phyloP scores from a whole-genome alignment of 1,140 invertebrate species.

The Notospermus geniculatus region DNA sequence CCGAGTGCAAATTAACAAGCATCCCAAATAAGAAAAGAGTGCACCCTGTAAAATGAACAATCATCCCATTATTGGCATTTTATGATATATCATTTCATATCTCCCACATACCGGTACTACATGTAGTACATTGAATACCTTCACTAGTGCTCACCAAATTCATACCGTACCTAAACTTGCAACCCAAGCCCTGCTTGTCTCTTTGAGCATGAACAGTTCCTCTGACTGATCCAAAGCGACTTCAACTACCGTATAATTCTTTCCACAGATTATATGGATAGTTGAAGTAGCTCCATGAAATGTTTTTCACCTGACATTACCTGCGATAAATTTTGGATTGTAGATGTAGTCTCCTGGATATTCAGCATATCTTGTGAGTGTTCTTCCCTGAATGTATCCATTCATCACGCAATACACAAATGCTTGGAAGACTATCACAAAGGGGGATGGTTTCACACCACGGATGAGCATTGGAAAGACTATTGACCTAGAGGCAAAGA shows the following conservation, averaged over 20 bases:
- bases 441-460: constrained; percentile 56
- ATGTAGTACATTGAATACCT: not conserved
- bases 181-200: not conserved
- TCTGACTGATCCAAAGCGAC: no score
- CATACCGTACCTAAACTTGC: constrained; percentile 1
- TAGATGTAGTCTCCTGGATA: constrained; percentile 30
- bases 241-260: no score
- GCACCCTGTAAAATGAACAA: constrained; percentile 30
- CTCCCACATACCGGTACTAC: not conserved
- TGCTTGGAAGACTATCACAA: constrained; percentile 56
- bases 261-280: no score
- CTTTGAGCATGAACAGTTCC: constrained; percentile 13
- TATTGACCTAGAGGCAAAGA: constrained; percentile 51
- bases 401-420: constrained; percentile 58
- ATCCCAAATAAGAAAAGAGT: constrained; percentile 55
- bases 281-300: no score
- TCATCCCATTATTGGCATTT: not conserved
- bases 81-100: not conserved
- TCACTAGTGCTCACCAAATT: not conserved
- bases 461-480: constrained; percentile 59
- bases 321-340: constrained; percentile 23
- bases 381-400: constrained; percentile 59
- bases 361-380: constrained; percentile 47
- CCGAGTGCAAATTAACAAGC: constrained; percentile 61
- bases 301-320: no score